Conservation (phyloP, 1,140 invertebrate genomes). For the Aphelenchoides besseyi region DNA sequence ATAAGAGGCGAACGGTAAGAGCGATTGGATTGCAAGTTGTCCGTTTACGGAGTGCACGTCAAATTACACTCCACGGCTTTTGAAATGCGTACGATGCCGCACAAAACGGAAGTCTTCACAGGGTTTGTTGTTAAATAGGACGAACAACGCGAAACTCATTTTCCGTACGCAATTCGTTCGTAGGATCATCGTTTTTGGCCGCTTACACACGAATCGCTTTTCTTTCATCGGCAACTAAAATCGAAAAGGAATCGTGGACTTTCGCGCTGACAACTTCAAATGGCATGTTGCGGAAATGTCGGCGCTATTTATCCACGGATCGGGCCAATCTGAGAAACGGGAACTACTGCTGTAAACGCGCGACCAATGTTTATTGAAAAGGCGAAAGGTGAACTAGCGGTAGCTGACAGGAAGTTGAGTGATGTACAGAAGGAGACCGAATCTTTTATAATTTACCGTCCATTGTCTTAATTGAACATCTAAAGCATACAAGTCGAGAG, state of each 20-base stretch:
- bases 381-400: not conserved
- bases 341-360: not conserved
- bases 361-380: not conserved
- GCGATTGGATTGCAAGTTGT: not conserved
- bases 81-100: not conserved
- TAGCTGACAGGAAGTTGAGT: not conserved
- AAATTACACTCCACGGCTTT: not conserved
- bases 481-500: too few species aligned
- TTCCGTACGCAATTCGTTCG: not conserved
- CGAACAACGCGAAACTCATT: not conserved
- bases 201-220: too few species aligned
- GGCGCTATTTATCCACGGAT: not conserved
- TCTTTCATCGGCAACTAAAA: too few species aligned
- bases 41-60: not conserved
- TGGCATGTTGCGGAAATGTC: not conserved
- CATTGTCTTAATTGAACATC: too few species aligned
- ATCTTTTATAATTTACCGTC: too few species aligned
- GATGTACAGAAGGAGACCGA: too few species aligned
- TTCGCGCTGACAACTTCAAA: not conserved
- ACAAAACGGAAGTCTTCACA: not conserved
- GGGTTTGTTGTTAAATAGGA: not conserved
- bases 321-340: not conserved
- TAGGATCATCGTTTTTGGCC: too few species aligned
- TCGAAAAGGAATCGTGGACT: too few species aligned
- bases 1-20: not conserved